Conservation (phyloP, 2,113 vertebrate species). For the Glaucidium brasilianum region DNA sequence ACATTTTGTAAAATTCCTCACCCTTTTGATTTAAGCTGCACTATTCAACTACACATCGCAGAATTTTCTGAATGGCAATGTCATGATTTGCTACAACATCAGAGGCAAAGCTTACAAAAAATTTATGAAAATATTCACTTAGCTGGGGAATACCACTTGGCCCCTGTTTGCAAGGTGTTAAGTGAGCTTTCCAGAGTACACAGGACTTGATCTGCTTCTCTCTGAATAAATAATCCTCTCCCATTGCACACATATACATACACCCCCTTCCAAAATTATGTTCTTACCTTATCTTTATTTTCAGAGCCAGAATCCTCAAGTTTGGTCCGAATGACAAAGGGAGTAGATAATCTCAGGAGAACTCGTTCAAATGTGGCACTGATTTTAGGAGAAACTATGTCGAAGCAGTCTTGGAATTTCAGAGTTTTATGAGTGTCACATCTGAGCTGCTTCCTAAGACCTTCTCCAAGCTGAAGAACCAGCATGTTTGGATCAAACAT, state of each 20-base stretch:
- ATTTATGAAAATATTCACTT: neutral
- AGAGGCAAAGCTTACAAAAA: neutral
- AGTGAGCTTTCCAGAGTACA: neutral
- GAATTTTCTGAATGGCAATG: constrained; percentile 50
- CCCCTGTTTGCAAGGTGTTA: neutral
- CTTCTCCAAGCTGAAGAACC: constrained; percentile 93
- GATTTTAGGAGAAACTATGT: constrained; percentile 93
- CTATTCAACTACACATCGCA: neutral
- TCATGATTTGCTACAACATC: neutral
- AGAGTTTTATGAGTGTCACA: constrained; percentile 86
- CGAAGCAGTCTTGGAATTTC: constrained; percentile 92
- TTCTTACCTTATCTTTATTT: constrained; percentile 92
- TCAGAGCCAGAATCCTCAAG: constrained; percentile 82
- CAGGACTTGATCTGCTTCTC: neutral
- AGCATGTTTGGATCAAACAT: constrained; percentile 92
- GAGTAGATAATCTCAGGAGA: constrained; percentile 90
- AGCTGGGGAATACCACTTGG: neutral
- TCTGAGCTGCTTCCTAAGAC: constrained; percentile 88
- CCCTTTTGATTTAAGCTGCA: neutral
- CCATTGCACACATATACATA: neutral
- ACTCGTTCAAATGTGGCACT: constrained; percentile 90
- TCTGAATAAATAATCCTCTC: neutral
- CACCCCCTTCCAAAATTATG: neutral
- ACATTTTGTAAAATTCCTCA: neutral
- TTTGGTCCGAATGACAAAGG: constrained; percentile 93